Percentiles rank a stretch among this genome's conserved stretches.
phyloP scores from a whole-genome alignment of 1,140 invertebrate species.

The Drosophila sechellia region DNA sequence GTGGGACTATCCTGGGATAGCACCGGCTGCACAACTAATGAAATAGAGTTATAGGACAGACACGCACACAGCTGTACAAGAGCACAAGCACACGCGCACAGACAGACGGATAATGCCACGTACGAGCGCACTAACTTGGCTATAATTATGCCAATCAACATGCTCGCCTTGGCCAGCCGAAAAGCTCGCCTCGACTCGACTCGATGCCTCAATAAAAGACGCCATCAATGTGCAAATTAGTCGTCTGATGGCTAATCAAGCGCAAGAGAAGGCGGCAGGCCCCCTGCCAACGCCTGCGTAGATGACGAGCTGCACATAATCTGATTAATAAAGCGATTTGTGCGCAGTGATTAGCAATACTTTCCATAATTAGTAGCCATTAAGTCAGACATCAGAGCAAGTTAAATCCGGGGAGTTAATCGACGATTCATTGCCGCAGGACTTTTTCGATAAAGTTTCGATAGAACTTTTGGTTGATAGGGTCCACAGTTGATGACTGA shows the following conservation, averaged over 20 bases:
- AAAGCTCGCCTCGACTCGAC: conserved; percentile 35
- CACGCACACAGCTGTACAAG: conserved; percentile 16
- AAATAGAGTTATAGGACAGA: conserved; percentile 58
- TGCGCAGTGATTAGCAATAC: conserved; percentile 75
- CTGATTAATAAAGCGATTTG: conserved; percentile 80
- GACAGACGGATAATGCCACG: conserved; percentile 11
- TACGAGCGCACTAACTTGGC: conserved; percentile 37
- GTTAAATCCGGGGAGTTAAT: conserved; percentile 24
- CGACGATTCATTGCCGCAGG: conserved; percentile 8
- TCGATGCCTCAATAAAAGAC: conserved; percentile 66
- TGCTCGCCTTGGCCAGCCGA: conserved; percentile 38
- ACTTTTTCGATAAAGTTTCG: conserved; percentile 31
- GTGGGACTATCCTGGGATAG: conserved; percentile 16
- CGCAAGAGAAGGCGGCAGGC: conserved; percentile 16
- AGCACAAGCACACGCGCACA: conserved; percentile 25
- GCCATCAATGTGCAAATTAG: conserved; percentile 81
- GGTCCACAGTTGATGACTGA: not conserved
- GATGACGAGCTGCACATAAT: conserved; percentile 50
- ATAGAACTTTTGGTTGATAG: conserved; percentile 9
- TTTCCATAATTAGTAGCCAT: conserved; percentile 73
- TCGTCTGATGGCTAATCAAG: conserved; percentile 71
- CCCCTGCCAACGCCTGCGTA: conserved; percentile 14
- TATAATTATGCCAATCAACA: conserved; percentile 76
- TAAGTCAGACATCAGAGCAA: conserved; percentile 49
- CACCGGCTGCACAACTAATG: conserved; percentile 68